Percentiles rank a stretch among this genome's conserved stretches.
These are phyloP conservation scores for Poeciliopsis occidentalis DNA, from an alignment of 2,113 vertebrate species.

Conservation along the genomic window DNA sequence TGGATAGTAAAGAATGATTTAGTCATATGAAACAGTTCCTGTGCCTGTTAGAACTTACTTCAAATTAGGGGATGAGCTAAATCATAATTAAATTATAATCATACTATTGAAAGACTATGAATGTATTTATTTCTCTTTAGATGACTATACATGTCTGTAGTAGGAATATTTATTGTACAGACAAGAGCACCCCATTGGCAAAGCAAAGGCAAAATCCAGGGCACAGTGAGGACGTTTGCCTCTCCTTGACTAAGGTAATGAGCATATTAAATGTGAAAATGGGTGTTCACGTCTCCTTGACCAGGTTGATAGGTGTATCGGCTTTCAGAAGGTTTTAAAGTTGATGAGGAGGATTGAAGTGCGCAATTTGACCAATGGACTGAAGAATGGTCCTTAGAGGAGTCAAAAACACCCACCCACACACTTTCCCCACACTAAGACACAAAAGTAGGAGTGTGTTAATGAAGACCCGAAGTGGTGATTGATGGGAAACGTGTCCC, in stretches of 20 bases:
- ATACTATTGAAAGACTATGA: no score
- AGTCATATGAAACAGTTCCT: no score
- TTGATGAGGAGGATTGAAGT: conserved; percentile 69
- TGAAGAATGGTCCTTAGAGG: conserved; percentile 54
- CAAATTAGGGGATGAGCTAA: no score
- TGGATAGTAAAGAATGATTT: no score
- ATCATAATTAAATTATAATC: no score
- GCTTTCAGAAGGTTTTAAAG: conserved; percentile 48
- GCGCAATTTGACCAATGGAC: conserved; percentile 56
- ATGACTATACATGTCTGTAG: neutral
- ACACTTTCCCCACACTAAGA: conserved; percentile 13
- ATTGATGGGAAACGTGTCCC: no score
- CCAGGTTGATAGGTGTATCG: conserved; percentile 51
- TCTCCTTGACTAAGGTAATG: conserved; percentile 61
- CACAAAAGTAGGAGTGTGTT: conserved; percentile 30
- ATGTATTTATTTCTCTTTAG: neutral
- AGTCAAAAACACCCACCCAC: conserved; percentile 34
- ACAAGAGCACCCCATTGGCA: neutral
- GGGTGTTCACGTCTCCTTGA: conserved; percentile 60
- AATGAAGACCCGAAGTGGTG: no score
- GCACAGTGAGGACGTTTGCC: conserved; percentile 17
- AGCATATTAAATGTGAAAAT: conserved; percentile 30
- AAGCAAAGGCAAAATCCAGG: conserved; percentile 7
- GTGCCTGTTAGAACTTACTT: no score
- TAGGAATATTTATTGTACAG: neutral